These are phyloP conservation scores for Apeira syringaria DNA, from an alignment of 2,888 invertebrate genomes.

Conservation along the genomic window DNA sequence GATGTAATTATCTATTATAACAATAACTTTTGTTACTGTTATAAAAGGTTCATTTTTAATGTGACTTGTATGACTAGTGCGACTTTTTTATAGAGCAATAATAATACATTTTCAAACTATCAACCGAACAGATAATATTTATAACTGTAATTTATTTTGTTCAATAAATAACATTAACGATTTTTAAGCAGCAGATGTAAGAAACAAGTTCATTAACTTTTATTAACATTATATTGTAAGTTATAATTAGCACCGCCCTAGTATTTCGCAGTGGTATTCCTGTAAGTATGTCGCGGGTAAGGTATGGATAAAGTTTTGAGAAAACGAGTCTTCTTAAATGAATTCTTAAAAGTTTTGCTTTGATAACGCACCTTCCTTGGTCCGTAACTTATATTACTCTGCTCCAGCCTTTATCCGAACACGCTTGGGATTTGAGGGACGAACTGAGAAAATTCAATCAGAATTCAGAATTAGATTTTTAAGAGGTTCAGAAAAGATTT, in stretches of 20 bases:
- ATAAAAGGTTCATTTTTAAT: no score
- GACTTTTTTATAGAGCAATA: constrained; percentile 13
- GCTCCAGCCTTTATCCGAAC: constrained; percentile 22
- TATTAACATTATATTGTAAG: constrained; percentile 7
- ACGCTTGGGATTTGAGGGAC: constrained; percentile 23
- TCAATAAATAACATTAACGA: constrained; percentile 9
- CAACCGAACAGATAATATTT: constrained; percentile 10
- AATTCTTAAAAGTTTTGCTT: constrained; percentile 75
- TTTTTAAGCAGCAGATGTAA: constrained; percentile 5
- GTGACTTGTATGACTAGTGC: neutral
- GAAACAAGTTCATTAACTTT: constrained; percentile 12
- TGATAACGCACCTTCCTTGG: constrained; percentile 59
- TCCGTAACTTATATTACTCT: constrained; percentile 50
- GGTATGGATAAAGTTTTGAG: constrained; percentile 64
- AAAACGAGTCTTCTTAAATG: constrained; percentile 59
- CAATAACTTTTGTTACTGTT: no score
- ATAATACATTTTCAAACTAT: constrained; percentile 11
- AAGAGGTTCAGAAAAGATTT: no score
- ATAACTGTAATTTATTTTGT: constrained; percentile 1
- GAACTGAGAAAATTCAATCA: constrained; percentile 29
- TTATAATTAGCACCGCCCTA: constrained; percentile 19
- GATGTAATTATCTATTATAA: constrained; percentile 3
- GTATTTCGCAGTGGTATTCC: constrained; percentile 20
- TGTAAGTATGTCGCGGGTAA: constrained; percentile 31
- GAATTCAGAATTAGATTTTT: no score